These are phyloP conservation scores for Leiothrix lutea DNA, from an alignment of 2,113 vertebrate species.

Conservation along the genomic window DNA sequence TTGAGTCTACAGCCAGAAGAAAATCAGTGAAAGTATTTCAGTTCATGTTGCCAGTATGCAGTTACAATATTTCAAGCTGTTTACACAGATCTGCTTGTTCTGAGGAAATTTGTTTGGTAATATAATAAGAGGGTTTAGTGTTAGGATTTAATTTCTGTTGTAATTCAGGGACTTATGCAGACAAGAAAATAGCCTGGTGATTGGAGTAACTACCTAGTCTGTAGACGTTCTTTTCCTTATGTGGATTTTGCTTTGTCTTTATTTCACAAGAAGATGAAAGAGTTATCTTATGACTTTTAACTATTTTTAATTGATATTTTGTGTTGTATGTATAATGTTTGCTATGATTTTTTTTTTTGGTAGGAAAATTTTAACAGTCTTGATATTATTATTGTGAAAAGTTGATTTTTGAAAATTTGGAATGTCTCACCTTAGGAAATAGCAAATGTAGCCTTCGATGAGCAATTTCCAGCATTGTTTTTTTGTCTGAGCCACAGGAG, in stretches of 20 bases:
- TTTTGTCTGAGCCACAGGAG: not conserved
- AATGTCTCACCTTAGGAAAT: not conserved
- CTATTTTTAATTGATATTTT: not conserved
- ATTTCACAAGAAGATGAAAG: not conserved
- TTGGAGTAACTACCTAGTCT: not conserved
- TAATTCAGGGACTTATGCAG: not conserved
- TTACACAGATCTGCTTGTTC: not conserved
- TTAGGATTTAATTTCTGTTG: not conserved
- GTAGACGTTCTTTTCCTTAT: not conserved
- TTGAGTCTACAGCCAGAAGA: not conserved
- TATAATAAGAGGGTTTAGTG: not conserved
- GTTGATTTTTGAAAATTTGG: not conserved
- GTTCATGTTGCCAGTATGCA: not conserved
- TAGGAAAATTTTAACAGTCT: not conserved
- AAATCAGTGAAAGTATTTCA: not conserved
- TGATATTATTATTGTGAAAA: not conserved
- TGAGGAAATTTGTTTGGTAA: not conserved
- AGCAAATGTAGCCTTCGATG: not conserved
- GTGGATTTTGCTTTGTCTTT: not conserved
- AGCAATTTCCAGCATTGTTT: not conserved
- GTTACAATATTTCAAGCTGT: not conserved
- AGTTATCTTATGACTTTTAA: not conserved
- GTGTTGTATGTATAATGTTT: not conserved
- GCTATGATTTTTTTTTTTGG: not conserved
- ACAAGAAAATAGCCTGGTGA: not conserved